A percentile compares a stretch with the other conserved stretches of the same genome.
phyloP scores from a whole-genome alignment of 2,113 vertebrate species.

The Myanophis thanlyinensis region DNA sequence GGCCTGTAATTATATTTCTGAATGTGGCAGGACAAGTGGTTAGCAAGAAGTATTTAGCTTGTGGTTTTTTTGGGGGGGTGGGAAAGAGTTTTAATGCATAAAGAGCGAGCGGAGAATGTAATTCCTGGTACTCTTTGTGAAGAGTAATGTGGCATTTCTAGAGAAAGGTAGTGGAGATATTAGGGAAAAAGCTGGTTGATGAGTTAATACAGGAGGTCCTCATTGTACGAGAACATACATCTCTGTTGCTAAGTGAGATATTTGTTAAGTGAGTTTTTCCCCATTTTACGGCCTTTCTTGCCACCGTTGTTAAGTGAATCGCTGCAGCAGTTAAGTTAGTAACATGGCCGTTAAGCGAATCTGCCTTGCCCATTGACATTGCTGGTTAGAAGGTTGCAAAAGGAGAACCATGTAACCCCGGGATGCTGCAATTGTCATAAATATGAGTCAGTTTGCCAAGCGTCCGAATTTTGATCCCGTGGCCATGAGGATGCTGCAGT shows the following conservation, averaged over 20 bases:
- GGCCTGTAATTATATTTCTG: conserved; percentile 52
- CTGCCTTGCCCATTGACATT: no score
- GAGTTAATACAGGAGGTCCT: neutral
- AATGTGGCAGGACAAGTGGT: conserved; percentile 40
- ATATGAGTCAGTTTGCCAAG: neutral
- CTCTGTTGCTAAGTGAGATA: no score
- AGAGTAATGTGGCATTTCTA: neutral
- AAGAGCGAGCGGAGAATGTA: conserved; percentile 26
- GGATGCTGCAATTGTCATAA: neutral
- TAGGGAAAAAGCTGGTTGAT: conserved; percentile 35
- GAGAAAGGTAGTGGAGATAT: neutral
- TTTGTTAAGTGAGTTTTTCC: no score
- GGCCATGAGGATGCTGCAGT: neutral
- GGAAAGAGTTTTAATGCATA: conserved; percentile 29
- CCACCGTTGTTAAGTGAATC: no score
- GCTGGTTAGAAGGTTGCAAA: no score
- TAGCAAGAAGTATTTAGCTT: conserved; percentile 33
- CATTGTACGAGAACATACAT: neutral
- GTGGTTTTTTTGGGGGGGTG: conserved; percentile 31
- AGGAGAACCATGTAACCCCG: no score
- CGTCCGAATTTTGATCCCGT: neutral
- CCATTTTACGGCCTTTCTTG: no score
- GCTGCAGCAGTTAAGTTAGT: no score
- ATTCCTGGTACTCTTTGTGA: neutral
- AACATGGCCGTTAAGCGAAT: no score